phyloP scores from a whole-genome alignment of 2,797 vertebrate species.

The Lindbergichthys nudifrons region DNA sequence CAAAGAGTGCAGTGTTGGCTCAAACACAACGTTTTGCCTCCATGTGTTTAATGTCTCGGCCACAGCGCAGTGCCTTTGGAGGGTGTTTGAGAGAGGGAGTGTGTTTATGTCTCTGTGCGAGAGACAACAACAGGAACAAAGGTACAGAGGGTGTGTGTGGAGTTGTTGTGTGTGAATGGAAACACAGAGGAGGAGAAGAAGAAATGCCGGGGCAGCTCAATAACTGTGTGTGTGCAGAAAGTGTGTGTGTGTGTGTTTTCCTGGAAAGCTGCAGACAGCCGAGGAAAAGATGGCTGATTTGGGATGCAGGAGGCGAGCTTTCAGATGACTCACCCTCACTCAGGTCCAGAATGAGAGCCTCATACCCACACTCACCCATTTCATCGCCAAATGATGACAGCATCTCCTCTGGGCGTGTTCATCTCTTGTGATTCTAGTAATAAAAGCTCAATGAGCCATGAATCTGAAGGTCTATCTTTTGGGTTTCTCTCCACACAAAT shows the following conservation, averaged over 20 bases:
- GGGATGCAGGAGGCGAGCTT: conserved; percentile 38
- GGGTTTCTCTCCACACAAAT: conserved; percentile 1
- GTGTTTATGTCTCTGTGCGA: conserved; percentile 27
- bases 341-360: conserved; percentile 1
- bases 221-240: conserved; percentile 20
- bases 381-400: conserved; percentile 37
- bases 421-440: conserved; percentile 5
- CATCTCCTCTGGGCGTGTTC: conserved; percentile 22
- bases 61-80: conserved; percentile 39
- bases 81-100: conserved; percentile 18
- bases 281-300: conserved; percentile 61
- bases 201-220: conserved; percentile 37
- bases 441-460: conserved; percentile 7
- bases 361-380: conserved; percentile 20
- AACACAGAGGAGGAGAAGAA: neutral
- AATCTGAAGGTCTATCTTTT: neutral
- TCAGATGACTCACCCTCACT: conserved; percentile 51
- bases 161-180: conserved; percentile 24
- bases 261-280: conserved; percentile 46
- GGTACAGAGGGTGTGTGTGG: conserved; percentile 6
- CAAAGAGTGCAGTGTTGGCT: conserved; percentile 43
- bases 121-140: conserved; percentile 36
- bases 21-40: conserved; percentile 49
- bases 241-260: conserved; percentile 36
- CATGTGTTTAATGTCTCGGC: conserved; percentile 52